These are phyloP conservation scores for Molossus alvarezi DNA, from an alignment of 2,797 vertebrate genomes.

Conservation along the genomic window DNA sequence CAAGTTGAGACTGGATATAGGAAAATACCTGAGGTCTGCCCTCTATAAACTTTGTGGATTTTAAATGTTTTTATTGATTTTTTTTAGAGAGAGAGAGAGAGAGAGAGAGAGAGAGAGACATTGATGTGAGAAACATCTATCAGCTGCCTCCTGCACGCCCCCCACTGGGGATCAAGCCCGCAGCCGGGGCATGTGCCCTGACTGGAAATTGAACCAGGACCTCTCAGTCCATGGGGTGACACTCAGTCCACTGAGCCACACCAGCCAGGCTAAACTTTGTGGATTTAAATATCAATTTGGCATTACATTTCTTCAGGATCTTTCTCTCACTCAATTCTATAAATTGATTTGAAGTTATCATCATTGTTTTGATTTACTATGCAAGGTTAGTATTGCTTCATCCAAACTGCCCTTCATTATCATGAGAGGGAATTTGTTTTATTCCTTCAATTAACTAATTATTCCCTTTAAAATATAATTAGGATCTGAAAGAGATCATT, in stretches of 20 bases:
- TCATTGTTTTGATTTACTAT: constrained; percentile 15
- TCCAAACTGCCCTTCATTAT: constrained; percentile 37
- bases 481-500: constrained; percentile 51
- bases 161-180: no score
- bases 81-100: no score
- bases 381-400: constrained; percentile 22
- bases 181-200: no score
- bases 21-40: background rate
- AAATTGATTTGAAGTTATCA: constrained; percentile 39
- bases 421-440: constrained; percentile 65
- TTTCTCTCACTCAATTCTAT: background rate
- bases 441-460: constrained; percentile 28
- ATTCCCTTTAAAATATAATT: constrained; percentile 39
- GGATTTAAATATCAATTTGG: constrained; percentile 10
- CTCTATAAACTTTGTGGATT: background rate
- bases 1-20: background rate
- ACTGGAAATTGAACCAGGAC: no score
- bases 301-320: background rate
- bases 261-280: no score
- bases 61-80: background rate
- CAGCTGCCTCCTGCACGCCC: no score
- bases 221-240: no score
- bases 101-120: no score
- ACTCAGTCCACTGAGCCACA: no score
- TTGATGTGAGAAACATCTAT: no score